A percentile compares a stretch with the other conserved stretches of the same genome.
These are phyloP conservation scores for Syngnathus typhle DNA, from an alignment of 2,113 vertebrate genomes.

Conservation along the genomic window DNA sequence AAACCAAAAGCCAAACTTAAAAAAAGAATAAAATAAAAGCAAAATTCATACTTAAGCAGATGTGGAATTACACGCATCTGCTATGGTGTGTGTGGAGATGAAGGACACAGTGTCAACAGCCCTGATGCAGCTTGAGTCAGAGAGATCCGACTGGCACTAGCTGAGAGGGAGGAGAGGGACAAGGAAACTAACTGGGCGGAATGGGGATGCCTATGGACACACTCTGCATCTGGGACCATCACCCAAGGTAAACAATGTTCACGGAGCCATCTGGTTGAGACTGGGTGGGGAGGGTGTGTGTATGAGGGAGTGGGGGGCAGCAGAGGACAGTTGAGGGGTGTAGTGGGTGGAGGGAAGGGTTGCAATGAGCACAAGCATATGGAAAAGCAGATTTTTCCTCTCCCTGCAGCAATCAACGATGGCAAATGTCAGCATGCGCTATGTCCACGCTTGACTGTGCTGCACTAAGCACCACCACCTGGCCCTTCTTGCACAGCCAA, in stretches of 20 bases:
- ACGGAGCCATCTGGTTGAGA: slow-evolving; percentile 93
- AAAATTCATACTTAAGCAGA: no score
- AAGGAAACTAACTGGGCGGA: slow-evolving; percentile 51
- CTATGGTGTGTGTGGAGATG: slow-evolving; percentile 11
- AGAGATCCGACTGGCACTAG: slow-evolving; percentile 29
- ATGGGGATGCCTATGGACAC: slow-evolving; percentile 65
- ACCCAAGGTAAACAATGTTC: slow-evolving; percentile 98
- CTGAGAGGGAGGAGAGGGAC: slow-evolving; percentile 48
- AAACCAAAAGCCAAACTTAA: no score
- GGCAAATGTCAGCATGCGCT: slow-evolving; percentile 88
- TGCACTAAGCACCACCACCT: slow-evolving; percentile 93
- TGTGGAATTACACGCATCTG: background rate
- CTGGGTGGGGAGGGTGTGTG: slow-evolving; percentile 52
- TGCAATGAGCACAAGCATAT: slow-evolving; percentile 92
- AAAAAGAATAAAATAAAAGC: no score
- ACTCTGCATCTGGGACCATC: slow-evolving; percentile 85
- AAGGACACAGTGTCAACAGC: slow-evolving; percentile 13
- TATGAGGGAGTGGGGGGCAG: slow-evolving; percentile 39
- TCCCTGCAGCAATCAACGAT: slow-evolving; percentile 87
- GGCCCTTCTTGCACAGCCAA: slow-evolving; percentile 95
- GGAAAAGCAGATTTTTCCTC: slow-evolving; percentile 99
- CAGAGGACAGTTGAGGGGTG: slow-evolving; percentile 59
- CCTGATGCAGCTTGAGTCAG: slow-evolving; percentile 15
- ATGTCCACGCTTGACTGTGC: slow-evolving; percentile 91
- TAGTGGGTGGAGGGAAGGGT: slow-evolving; percentile 79